Evolutionary conservation across 1,140 invertebrate species (phyloP).

Genomic region (Drosophila sechellia): DNA sequence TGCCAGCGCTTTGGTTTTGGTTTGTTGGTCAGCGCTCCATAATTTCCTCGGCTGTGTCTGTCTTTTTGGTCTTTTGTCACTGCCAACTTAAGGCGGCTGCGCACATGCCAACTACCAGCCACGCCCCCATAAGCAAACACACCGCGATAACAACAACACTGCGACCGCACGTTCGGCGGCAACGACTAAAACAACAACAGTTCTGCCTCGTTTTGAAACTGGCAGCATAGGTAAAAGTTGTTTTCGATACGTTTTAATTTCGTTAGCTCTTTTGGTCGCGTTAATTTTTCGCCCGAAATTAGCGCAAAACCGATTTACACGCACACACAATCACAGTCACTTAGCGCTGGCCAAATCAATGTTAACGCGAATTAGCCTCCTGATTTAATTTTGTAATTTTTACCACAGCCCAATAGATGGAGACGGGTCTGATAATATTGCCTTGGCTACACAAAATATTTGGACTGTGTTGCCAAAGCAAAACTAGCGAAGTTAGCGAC

Average conservation of each 20-base stretch:
- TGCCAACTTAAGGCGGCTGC: conserved; percentile 50
- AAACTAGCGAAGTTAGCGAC: conserved; percentile 24
- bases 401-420: conserved; percentile 3
- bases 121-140: conserved; percentile 48
- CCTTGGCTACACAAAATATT: conserved; percentile 18
- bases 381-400: conserved; percentile 55
- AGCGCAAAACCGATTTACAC: conserved; percentile 45
- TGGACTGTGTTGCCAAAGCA: conserved; percentile 43
- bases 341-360: conserved; percentile 39
- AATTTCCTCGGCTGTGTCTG: conserved; percentile 58
- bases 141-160: conserved; percentile 16
- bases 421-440: conserved; percentile 7
- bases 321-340: conserved; percentile 6
- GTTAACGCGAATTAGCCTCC: conserved; percentile 30
- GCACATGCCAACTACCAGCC: conserved; percentile 63
- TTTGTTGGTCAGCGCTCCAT: conserved; percentile 67
- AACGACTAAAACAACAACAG: conserved; percentile 35
- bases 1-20: conserved; percentile 51
- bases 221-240: conserved; percentile 76
- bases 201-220: conserved; percentile 63
- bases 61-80: conserved; percentile 51
- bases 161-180: conserved; percentile 29
- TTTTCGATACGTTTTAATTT: conserved; percentile 66
- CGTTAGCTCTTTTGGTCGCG: conserved; percentile 41
- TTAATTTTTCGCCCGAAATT: conserved; percentile 49